Evolutionary conservation across 2,888 invertebrate species (phyloP).

Genomic region (Cataglyphis livida): DNA sequence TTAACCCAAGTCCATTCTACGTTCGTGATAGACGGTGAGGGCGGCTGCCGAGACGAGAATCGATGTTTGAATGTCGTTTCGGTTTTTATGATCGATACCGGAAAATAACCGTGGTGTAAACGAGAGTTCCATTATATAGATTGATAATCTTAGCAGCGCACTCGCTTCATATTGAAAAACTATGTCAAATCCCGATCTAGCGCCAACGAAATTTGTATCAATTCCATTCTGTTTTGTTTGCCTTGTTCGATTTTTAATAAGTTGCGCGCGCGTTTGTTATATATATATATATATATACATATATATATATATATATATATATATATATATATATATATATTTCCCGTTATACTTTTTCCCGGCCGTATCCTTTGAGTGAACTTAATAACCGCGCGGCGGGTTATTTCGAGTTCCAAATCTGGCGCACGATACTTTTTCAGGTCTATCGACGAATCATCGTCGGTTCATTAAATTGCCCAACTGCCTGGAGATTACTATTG

Average conservation of each 20-base stretch:
- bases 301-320: neutral
- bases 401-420: slow-evolving; percentile 30
- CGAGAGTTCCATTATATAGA: slow-evolving; percentile 41
- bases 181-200: slow-evolving; percentile 36
- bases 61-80: slow-evolving; percentile 21
- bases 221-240: slow-evolving; percentile 42
- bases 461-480: slow-evolving; percentile 74
- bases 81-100: slow-evolving; percentile 41
- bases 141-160: slow-evolving; percentile 21
- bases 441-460: slow-evolving; percentile 71
- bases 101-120: slow-evolving; percentile 37
- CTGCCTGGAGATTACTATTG: slow-evolving; percentile 72
- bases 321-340: neutral
- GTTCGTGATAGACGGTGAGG: slow-evolving; percentile 22
- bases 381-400: slow-evolving; percentile 10
- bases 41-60: slow-evolving; percentile 22
- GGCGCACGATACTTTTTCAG: slow-evolving; percentile 59
- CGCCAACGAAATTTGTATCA: slow-evolving; percentile 10
- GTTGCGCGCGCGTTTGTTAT: neutral
- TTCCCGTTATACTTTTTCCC: slow-evolving; percentile 3
- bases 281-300: neutral
- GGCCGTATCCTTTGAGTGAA: neutral
- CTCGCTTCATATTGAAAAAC: slow-evolving; percentile 9
- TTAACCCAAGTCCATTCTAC: slow-evolving; percentile 13
- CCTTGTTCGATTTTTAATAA: slow-evolving; percentile 34